Evolutionary conservation across 2,888 invertebrate genomes (phyloP).

Genomic region (Luperina nickerlii): DNA sequence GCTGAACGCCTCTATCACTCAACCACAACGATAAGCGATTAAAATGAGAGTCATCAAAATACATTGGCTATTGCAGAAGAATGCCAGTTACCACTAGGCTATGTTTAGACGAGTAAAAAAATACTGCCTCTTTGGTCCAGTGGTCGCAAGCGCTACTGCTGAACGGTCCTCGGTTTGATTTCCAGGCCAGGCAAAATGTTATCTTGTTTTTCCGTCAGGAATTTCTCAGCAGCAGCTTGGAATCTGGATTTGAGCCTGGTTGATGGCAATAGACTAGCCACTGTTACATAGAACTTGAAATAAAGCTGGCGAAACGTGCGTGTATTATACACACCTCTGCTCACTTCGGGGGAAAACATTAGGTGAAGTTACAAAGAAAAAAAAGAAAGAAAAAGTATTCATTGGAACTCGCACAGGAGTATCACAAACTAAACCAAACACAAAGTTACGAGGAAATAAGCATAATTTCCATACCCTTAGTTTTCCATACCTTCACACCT

Average conservation of each 20-base stretch:
- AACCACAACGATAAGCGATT: no score
- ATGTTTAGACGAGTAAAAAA: neutral
- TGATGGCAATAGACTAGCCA: neutral
- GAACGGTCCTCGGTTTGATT: neutral
- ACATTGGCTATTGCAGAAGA: no score
- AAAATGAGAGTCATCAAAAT: no score
- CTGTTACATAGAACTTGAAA: neutral
- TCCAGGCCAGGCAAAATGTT: neutral
- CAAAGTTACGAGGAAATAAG: neutral
- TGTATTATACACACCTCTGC: no score
- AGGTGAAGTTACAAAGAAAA: neutral
- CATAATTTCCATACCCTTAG: constrained; percentile 1
- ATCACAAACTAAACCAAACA: neutral
- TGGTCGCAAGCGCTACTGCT: neutral
- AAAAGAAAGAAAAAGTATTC: neutral
- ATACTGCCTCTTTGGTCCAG: neutral
- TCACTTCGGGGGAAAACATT: neutral
- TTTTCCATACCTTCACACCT: constrained; percentile 7
- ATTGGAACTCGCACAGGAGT: neutral
- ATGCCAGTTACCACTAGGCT: no score
- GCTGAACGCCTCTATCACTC: no score
- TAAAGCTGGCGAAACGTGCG: neutral
- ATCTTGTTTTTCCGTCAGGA: neutral
- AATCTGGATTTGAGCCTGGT: neutral
- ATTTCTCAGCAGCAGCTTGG: neutral